Conservation (phyloP, 2,797 vertebrate genomes). For the Manis javanica region DNA sequence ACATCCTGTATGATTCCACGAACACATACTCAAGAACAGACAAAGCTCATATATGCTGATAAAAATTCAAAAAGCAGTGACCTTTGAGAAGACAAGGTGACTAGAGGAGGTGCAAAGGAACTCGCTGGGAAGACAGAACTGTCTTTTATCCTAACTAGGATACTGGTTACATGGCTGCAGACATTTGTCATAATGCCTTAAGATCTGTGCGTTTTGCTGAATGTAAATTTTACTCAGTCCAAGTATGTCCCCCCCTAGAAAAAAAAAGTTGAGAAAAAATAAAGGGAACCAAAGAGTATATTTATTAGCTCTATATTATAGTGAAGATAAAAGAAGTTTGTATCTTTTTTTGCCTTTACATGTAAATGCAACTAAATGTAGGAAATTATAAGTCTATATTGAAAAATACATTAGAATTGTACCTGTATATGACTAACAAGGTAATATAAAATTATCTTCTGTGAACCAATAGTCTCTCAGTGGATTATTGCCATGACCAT, state of each 20-base stretch:
- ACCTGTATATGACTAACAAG: slow-evolving; percentile 81
- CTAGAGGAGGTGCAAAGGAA: fast-evolving
- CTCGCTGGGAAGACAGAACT: background rate
- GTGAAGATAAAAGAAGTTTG: slow-evolving; percentile 53
- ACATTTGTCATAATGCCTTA: background rate
- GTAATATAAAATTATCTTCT: slow-evolving; percentile 82
- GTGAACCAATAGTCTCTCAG: slow-evolving; percentile 76
- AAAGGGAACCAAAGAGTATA: slow-evolving; percentile 36
- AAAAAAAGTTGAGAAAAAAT: background rate
- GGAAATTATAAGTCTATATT: slow-evolving; percentile 52
- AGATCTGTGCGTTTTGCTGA: background rate
- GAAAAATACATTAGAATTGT: slow-evolving; percentile 68
- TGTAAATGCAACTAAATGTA: slow-evolving; percentile 58
- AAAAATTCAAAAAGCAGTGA: background rate
- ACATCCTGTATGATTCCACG: background rate
- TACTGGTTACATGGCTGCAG: background rate
- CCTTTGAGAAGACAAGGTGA: background rate
- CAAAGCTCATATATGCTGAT: background rate
- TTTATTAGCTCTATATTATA: slow-evolving; percentile 51
- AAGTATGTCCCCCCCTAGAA: background rate
- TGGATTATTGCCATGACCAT: slow-evolving; percentile 72
- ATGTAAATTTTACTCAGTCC: background rate
- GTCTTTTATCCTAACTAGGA: background rate
- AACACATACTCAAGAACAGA: background rate
- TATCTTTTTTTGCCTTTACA: slow-evolving; percentile 40